Evolutionary conservation across 2,888 invertebrate genomes (phyloP).

Genomic region (Chrysotoxum bicinctum): DNA sequence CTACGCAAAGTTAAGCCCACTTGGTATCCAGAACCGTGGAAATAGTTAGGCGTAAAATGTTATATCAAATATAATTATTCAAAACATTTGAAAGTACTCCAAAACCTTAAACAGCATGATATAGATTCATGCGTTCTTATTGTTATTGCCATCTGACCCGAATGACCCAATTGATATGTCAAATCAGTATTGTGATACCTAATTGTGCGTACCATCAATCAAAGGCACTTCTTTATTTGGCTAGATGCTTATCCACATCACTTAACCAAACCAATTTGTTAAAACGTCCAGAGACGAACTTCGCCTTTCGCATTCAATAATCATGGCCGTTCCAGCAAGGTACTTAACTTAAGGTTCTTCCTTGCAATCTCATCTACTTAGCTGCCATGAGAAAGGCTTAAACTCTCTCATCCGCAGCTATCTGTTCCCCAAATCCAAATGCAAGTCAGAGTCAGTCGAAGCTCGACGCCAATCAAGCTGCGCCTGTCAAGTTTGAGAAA

Average conservation of each 20-base stretch:
- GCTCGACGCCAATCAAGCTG: slow-evolving; percentile 51
- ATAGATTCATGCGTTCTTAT: no score
- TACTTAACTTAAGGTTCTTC: slow-evolving; percentile 22
- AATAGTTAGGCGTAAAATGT: no score
- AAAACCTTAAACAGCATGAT: no score
- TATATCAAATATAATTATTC: no score
- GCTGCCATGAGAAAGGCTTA: slow-evolving; percentile 66
- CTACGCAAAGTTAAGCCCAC: no score
- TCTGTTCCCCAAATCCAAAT: slow-evolving; percentile 46
- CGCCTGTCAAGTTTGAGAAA: slow-evolving; percentile 53
- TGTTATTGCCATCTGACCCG: not conserved
- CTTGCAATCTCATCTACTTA: slow-evolving; percentile 37
- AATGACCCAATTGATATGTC: slow-evolving; percentile 59
- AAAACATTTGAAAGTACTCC: no score
- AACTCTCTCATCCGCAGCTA: slow-evolving; percentile 61
- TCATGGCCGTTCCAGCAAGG: not conserved
- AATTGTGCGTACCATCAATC: slow-evolving; percentile 31
- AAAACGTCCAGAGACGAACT: slow-evolving; percentile 40
- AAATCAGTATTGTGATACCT: slow-evolving; percentile 16
- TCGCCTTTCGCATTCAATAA: not conserved
- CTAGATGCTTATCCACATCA: slow-evolving; percentile 58
- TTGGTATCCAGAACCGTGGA: no score
- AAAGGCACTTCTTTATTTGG: slow-evolving; percentile 34
- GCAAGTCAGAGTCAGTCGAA: slow-evolving; percentile 20
- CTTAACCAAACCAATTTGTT: slow-evolving; percentile 68